Base-by-base conservation (phyloP, 1,140 invertebrate genomes). In the Hyles euphorbiae region DNA sequence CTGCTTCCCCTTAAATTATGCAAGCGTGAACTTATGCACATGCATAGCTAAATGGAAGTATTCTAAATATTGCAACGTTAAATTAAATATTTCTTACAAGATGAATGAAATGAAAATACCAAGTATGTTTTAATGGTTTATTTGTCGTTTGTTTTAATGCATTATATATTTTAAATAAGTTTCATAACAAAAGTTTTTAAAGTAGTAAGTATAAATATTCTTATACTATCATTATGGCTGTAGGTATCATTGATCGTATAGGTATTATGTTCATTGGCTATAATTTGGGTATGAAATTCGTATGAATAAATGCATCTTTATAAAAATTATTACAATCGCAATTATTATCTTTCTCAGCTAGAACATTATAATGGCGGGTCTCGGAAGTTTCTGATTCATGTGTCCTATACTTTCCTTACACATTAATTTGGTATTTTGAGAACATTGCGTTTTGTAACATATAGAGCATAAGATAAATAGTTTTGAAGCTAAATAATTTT, bases 141-240 rank as follows among this genome's bases (percentile, higher is more conserved):
- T 83, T 88, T 85, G 76, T 88, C 77, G 70, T 86, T 88, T 86
- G 78, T 85, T 85, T 83, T 78, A 84, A 88, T 85, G 78, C 76
- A 76, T 84, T 83, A 84, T 83, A 84, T 86, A 82, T 84, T 86
- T 56, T 85, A 83, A 86, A 86, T 88, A 86, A 83, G 81, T 86
- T 85, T 70, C 72, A 85, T 87, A 88, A 87, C 83, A 88, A 88
- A 87, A 86, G 70, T 80, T 85, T 70, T 40, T 79, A 77, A 79
- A 74, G 70, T 74, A 79, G 74, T 84, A 81, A 74, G 81, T 87
- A 88, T 88, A 88, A 85, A 87, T 88, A 88, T 75, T 67, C 85
- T 86, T 88, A 88, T 54, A 70, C 79, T 88, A 87, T 78, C 63
- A 76, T 70, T 82, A 82, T 72, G 74, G 77, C 78, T 85, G 81